Evolutionary conservation across 2,888 invertebrate genomes (phyloP), one percentile per base, ranked within the genome.

Genomic region (Trilocha varians): DNA sequence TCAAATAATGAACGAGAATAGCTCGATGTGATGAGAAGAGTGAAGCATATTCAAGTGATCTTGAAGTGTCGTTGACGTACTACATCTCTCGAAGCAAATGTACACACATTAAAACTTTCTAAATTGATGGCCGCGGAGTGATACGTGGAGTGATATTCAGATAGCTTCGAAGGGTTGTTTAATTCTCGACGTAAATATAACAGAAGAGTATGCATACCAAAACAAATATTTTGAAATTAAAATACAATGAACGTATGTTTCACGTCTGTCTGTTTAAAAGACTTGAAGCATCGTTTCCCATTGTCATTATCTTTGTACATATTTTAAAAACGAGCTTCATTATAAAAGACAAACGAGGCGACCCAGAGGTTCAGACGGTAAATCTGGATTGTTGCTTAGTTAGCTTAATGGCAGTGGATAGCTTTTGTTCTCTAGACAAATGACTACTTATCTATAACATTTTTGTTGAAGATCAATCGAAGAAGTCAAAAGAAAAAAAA

Each of bases 351-450:
- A 62, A 63, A 62, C 61, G 56, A 49, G 57, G 48, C 59, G 54
- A 63, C 60, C 57, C 58, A 58, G 56, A 72, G 65, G 70, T 70
- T 71, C 68, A 70, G 65, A 66, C 68, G 65, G 77, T 76, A 75
- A 78, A 79, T 78, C 73, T 65, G 64, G 64, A 72, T 71, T 64
- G 69, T 73, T 67, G 70, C 67, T 70, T 47, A 49, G 70, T 70
- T 71, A 67, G 65, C 73, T 25, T 11, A n/a, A n/a, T n/a, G n/a
- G n/a, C n/a, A n/a, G n/a, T n/a, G n/a, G n/a, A n/a, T n/a, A n/a
- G 68, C 77, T 73, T 71, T 77, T 82, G 80, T 80, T 82, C 82
- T 82, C 82, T 80, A 83, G 73, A 73, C 63, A 77, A 79, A 82
- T 79, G 78, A 77, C 79, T 79, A 72, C 79, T 79, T 80, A 73